A percentile compares a stretch with the other conserved stretches of the same genome.
These are phyloP conservation scores for Diuraphis noxia DNA, from an alignment of 1,140 invertebrate genomes.

Conservation along the genomic window DNA sequence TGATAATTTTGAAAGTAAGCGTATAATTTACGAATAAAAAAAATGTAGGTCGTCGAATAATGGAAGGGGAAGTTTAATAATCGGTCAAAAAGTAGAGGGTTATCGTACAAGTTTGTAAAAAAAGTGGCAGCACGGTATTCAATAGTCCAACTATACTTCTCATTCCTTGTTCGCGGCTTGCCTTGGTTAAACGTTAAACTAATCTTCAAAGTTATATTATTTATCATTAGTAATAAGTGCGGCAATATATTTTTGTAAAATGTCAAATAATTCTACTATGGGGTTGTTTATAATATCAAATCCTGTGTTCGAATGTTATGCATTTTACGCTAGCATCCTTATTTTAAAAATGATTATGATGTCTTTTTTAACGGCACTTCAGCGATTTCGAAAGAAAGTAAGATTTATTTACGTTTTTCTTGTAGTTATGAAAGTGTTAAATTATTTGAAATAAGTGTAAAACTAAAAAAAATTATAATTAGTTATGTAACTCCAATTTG, in stretches of 20 bases:
- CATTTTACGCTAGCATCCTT: conserved; percentile 66
- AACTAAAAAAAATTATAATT: not conserved
- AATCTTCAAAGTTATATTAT: not conserved
- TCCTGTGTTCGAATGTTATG: conserved; percentile 63
- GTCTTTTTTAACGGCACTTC: conserved; percentile 63
- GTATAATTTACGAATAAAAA: not conserved
- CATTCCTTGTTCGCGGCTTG: not conserved
- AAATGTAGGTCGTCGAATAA: not conserved
- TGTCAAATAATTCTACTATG: conserved; percentile 1
- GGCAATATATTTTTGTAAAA: not conserved
- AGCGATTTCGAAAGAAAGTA: conserved; percentile 67
- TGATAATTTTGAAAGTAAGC: not conserved
- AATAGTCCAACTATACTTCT: not conserved
- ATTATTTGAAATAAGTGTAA: not conserved
- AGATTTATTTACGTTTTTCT: conserved; percentile 30
- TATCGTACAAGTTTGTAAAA: not conserved
- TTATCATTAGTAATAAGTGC: not conserved
- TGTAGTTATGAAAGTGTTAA: not conserved
- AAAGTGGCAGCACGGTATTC: not conserved
- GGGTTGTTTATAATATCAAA: conserved; percentile 58
- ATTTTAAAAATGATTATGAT: conserved; percentile 67
- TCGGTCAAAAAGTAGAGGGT: not conserved
- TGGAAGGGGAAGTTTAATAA: not conserved
- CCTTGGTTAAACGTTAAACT: not conserved
- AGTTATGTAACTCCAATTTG: not conserved